Percentiles rank a stretch among this genome's conserved stretches.
Conservation (phyloP, 2,888 invertebrate species). For the Leucania comma region DNA sequence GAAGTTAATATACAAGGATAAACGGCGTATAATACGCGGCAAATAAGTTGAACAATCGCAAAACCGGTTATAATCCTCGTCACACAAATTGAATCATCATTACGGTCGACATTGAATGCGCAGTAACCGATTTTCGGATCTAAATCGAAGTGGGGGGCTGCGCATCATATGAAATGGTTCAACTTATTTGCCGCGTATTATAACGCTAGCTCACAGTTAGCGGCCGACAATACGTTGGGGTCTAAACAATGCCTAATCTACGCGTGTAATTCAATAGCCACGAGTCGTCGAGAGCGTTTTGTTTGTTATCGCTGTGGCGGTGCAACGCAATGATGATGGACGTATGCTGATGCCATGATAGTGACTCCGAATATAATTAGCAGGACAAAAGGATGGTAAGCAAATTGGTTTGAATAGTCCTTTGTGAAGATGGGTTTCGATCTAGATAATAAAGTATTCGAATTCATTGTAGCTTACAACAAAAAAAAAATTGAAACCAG, state of each 20-base stretch:
- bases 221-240: too few species aligned
- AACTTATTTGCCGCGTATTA: too few species aligned
- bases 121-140: too few species aligned
- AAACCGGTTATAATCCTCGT: too few species aligned
- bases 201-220: too few species aligned
- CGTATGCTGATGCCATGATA: constrained; percentile 35
- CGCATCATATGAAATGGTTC: too few species aligned
- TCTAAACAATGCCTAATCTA: constrained; percentile 30
- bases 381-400: constrained; percentile 22
- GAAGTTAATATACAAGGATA: too few species aligned
- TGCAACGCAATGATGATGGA: constrained; percentile 48
- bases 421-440: constrained; percentile 9
- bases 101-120: too few species aligned
- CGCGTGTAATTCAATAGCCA: constrained; percentile 58
- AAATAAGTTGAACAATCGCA: too few species aligned
- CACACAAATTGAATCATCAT: too few species aligned
- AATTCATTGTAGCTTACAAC: background rate
- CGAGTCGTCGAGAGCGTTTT: constrained; percentile 39
- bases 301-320: constrained; percentile 52
- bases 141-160: too few species aligned
- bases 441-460: constrained; percentile 1
- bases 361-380: constrained; percentile 42
- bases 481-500: background rate
- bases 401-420: constrained; percentile 6
- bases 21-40: too few species aligned